Base-by-base conservation (phyloP, 2,797 vertebrate genomes). In the Mionectes olivaceus region DNA sequence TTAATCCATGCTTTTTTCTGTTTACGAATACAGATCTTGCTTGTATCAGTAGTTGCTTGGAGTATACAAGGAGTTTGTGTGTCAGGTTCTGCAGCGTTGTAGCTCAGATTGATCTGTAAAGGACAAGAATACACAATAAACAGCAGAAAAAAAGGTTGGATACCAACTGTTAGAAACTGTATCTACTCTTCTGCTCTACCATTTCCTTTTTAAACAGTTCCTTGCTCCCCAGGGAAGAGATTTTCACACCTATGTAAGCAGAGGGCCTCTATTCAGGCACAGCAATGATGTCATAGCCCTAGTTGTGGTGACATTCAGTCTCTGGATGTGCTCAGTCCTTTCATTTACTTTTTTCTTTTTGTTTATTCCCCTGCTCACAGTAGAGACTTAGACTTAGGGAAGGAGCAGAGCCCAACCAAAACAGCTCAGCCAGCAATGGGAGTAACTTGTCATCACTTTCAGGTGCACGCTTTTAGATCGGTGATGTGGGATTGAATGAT, bases 31-130 rank as follows among this genome's bases (percentile, higher is more conserved):
- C 8, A 35, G 23, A 24, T 78, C 8, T 2, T 53, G 32, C 43
- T 83, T 89, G 6, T 59, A 18, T 47, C 5, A 33, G 14, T 16
- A 47, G 12, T 19, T 56, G 23, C 23, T 75, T 32, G 60, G 47
- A 68, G 60, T 12, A 8, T 43, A 11, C 0, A 0, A 43, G 41
- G 12, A 82, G 24, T 37, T 75, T 53, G 30, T 30, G 13, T 35
- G 21, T 78, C 21, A 46, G 47, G n/a, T 63, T 77, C 77, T 37
- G 37, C 28, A 33, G 35, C 33, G 15, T 4, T 13, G 2, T 74
- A n/a, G 33, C 17, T 78, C 32, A 52, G 55, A 37, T 7, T 57
- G 27, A n/a, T 50, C 18, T 41, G 63, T 39, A 68, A 53, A 80
- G 50, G 30, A 70, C 41, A 81, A 69, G 49, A 44, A 37, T 43